Evolutionary conservation across 2,797 vertebrate species (phyloP).

Genomic region (Sarcophilus harrisii): DNA sequence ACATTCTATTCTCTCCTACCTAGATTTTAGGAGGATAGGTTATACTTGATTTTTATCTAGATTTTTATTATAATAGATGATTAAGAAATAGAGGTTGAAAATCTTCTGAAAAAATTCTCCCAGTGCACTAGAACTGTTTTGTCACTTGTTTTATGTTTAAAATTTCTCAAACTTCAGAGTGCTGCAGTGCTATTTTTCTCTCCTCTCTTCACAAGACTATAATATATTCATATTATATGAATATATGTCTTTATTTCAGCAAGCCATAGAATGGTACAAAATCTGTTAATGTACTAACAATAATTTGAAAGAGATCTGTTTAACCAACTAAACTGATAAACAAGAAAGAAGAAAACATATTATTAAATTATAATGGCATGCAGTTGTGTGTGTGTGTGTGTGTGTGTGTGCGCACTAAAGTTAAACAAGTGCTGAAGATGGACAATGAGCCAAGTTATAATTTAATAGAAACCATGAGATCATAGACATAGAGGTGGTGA

Average conservation of each 20-base stretch:
- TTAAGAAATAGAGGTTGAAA: not conserved
- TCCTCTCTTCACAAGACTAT: not conserved
- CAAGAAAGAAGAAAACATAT: not conserved
- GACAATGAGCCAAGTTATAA: not conserved
- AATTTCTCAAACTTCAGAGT: not conserved
- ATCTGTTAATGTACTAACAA: not conserved
- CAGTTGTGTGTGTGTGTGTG: not conserved
- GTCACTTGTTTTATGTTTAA: not conserved
- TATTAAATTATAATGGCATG: not conserved
- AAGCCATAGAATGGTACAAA: not conserved
- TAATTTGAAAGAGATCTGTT: not conserved
- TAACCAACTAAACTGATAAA: not conserved
- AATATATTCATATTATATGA: not conserved
- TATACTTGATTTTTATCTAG: conserved; percentile 1
- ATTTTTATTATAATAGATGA: not conserved
- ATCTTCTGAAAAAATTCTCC: not conserved
- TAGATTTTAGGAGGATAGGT: not conserved
- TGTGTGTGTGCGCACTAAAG: not conserved
- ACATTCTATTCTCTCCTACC: conserved; percentile 46
- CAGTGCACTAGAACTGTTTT: not conserved
- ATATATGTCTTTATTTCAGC: not conserved
- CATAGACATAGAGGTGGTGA: not conserved
- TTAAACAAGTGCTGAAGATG: not conserved
- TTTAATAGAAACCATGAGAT: not conserved
- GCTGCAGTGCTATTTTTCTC: not conserved